phyloP scores from a whole-genome alignment of 1,140 invertebrate species.

The Drosophila miranda region DNA sequence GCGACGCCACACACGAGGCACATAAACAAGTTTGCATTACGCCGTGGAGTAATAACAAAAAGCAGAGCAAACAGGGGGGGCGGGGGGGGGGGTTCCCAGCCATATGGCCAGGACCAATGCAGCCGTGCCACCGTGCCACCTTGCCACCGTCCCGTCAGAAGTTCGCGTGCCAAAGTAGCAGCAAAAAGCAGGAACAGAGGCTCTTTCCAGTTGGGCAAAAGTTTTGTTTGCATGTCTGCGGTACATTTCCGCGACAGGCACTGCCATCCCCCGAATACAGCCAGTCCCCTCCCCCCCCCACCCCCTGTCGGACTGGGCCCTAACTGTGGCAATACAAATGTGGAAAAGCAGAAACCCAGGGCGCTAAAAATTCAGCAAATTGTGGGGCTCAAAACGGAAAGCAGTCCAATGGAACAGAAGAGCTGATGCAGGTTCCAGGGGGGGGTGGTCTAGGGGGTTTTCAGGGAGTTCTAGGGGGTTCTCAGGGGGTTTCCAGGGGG shows the following conservation, averaged over 20 bases:
- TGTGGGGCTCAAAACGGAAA: constrained; percentile 46
- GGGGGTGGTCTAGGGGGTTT: too few species aligned
- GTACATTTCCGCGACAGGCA: constrained; percentile 80
- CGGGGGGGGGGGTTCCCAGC: constrained; percentile 5
- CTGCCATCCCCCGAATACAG: constrained; percentile 16
- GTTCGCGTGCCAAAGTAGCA: constrained; percentile 52
- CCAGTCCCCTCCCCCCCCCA: too few species aligned
- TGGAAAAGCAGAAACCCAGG: constrained; percentile 5
- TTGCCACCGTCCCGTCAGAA: background rate
- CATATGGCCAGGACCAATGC: background rate
- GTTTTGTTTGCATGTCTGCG: constrained; percentile 79
- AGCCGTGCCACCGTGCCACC: too few species aligned
- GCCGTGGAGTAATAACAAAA: constrained; percentile 71
- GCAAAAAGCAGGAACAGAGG: constrained; percentile 14
- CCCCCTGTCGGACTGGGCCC: constrained; percentile 10
- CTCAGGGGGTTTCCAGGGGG: too few species aligned
- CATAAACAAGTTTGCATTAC: constrained; percentile 72
- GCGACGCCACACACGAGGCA: constrained; percentile 48
- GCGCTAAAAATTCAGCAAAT: constrained; percentile 68
- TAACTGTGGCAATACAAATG: constrained; percentile 39
- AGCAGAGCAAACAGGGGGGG: constrained; percentile 62
- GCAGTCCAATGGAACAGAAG: too few species aligned
- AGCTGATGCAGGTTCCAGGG: too few species aligned
- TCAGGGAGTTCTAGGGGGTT: too few species aligned
- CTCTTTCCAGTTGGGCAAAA: constrained; percentile 52